Conservation (phyloP, 2,113 vertebrate genomes). For the Cyprinodon brontotheroides region DNA sequence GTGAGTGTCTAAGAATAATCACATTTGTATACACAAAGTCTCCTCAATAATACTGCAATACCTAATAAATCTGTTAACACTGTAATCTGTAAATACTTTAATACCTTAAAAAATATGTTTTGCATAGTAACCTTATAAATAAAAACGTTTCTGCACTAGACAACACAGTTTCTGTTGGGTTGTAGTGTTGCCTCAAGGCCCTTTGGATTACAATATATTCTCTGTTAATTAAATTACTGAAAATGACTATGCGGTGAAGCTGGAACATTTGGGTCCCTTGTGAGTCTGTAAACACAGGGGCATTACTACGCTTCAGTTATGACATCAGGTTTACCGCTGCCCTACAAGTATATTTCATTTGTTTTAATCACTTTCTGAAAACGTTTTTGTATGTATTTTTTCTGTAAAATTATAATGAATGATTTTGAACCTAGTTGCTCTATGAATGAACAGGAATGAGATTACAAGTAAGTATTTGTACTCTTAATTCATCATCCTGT, state of each 20-base stretch:
- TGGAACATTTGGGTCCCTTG: background rate
- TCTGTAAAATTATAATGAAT: background rate
- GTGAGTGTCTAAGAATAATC: background rate
- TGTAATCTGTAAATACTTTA: too few species aligned
- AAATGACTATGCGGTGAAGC: slow-evolving; percentile 18
- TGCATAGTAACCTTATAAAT: too few species aligned
- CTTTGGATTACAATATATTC: slow-evolving; percentile 1
- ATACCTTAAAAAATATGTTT: too few species aligned
- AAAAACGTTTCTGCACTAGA: background rate
- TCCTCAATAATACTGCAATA: background rate
- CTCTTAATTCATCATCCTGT: background rate
- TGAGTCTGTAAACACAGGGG: slow-evolving; percentile 7
- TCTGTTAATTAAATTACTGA: slow-evolving; percentile 42
- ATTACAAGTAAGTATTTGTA: background rate
- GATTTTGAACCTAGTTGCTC: background rate
- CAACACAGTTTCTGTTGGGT: background rate
- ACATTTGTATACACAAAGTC: background rate
- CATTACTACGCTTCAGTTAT: background rate
- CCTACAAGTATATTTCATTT: background rate
- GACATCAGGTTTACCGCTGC: slow-evolving; percentile 6
- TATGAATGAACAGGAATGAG: background rate
- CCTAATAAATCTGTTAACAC: too few species aligned
- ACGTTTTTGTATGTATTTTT: background rate
- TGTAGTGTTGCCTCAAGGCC: background rate
- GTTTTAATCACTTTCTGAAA: background rate